Base-by-base conservation (phyloP, 2,113 vertebrate genomes). In the Mixornis gularis region DNA sequence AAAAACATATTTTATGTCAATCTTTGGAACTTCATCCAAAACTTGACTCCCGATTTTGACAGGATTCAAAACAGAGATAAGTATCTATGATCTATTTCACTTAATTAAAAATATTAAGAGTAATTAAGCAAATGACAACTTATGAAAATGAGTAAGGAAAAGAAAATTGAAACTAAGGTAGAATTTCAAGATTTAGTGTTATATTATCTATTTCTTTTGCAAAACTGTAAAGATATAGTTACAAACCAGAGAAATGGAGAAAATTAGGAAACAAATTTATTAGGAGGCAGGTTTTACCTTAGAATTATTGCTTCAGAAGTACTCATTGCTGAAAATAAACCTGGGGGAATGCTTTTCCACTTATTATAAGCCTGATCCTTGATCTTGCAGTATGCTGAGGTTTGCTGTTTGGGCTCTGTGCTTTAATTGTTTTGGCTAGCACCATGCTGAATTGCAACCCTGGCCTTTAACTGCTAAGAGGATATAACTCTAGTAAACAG, bases 361-460 rank as follows among this genome's bases (percentile, higher is more conserved):
- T 92, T 86, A 63, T 65, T 83, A 76, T 72, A 79, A 74, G 12
- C 56, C 72, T 80, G 85, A 83, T 90, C 83, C 85, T 83, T 88
- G 72, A 83, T 95, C 79, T 82, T 66, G 6, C 65, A 78, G 65
- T 86, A 74, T 92, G 90, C 86, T 88, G 90, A 94, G 77, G 52
- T 94, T 90, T 92, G 88, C 60, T 91, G 84, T 87, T 84, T 63
- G 53, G 49, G 30, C 62, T 86, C 52, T 38, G 32, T 86, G 58
- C 69, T 85, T 83, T 91, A 92, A 94, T 89, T 78, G 90, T 88
- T 95, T 92, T 93, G 86, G 90, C 69, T 92, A 92, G 80, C 79
- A 93, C 88, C 90, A 68, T 38, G 65, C 93, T 90, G 88, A 93
- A 93, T 92, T 89, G 72, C 60, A 90, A 41, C 60, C 64, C 48